phyloP scores from a whole-genome alignment of 2,113 vertebrate species.

The Raja brachyura region DNA sequence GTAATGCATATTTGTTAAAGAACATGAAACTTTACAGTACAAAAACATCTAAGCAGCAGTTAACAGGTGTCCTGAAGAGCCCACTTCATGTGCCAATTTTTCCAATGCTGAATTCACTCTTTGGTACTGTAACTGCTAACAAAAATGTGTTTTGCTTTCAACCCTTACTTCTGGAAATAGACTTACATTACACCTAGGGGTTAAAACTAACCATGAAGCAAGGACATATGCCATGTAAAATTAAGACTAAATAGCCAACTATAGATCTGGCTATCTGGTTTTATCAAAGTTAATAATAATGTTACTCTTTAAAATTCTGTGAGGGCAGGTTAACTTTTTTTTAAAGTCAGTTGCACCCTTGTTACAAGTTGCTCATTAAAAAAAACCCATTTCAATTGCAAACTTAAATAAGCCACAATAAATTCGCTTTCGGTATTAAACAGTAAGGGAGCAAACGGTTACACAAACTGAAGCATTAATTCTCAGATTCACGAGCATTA shows the following conservation, averaged over 20 bases:
- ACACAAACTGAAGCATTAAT: conserved; percentile 36
- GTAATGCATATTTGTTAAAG: conserved; percentile 6
- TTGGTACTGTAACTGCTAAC: conserved; percentile 29
- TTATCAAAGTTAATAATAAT: conserved; percentile 33
- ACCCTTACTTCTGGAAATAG: conserved; percentile 10
- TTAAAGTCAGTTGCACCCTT: background rate
- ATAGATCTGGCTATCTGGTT: conserved; percentile 2
- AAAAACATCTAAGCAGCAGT: conserved; percentile 32
- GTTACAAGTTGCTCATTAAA: conserved; percentile 30
- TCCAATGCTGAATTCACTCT: conserved; percentile 14
- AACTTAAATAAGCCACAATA: conserved; percentile 38
- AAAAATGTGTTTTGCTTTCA: conserved; percentile 25
- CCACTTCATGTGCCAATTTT: background rate
- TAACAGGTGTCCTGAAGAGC: background rate
- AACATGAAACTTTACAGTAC: conserved; percentile 30
- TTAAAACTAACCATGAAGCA: conserved; percentile 29
- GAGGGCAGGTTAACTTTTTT: conserved; percentile 16
- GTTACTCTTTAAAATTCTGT: conserved; percentile 27
- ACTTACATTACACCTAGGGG: conserved; percentile 22
- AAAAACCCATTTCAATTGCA: conserved; percentile 23
- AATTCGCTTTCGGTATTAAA: conserved; percentile 27
- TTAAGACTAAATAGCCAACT: conserved; percentile 33
- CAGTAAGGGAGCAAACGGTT: conserved; percentile 16
- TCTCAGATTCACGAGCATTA: conserved; percentile 31
- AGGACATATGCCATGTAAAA: conserved; percentile 7